Percentiles rank a stretch among this genome's conserved stretches.
Evolutionary conservation across 2,797 vertebrate genomes (phyloP).

Genomic region (Gadopsis marmoratus): DNA sequence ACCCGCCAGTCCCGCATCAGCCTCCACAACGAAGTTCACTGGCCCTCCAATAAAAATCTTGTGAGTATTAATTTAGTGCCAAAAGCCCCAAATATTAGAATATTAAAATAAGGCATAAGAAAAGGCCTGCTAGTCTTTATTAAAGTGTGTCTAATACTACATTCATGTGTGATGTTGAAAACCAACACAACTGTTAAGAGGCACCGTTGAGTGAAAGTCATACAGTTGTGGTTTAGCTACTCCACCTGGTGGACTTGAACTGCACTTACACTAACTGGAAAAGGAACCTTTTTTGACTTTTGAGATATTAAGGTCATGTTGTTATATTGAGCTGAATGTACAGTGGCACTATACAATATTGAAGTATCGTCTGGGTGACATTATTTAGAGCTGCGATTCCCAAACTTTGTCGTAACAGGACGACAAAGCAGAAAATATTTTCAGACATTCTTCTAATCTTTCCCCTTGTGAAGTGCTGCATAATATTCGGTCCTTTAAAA

Average conservation of each 20-base stretch:
- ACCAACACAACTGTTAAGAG: background rate
- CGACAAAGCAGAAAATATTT: background rate
- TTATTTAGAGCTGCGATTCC: background rate
- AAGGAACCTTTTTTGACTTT: background rate
- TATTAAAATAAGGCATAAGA: background rate
- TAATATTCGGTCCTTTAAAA: background rate
- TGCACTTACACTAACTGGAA: background rate
- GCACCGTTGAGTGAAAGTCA: background rate
- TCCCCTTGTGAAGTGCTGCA: background rate
- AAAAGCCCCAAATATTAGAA: background rate
- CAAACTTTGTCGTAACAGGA: background rate
- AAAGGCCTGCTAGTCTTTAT: background rate
- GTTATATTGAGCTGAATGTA: background rate
- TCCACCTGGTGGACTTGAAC: constrained; percentile 49
- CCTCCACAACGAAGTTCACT: constrained; percentile 94
- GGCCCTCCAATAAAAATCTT: constrained; percentile 87
- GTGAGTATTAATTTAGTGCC: constrained; percentile 78
- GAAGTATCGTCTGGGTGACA: background rate
- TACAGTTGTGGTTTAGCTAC: constrained; percentile 24
- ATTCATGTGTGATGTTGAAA: background rate
- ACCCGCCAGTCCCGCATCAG: constrained; percentile 95
- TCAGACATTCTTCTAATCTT: background rate
- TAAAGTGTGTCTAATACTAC: background rate
- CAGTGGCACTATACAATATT: background rate
- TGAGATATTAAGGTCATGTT: background rate